Evolutionary conservation across 2,888 invertebrate genomes (phyloP), one percentile per base, ranked within the genome.

Genomic region (Drosophila anomelani): DNA sequence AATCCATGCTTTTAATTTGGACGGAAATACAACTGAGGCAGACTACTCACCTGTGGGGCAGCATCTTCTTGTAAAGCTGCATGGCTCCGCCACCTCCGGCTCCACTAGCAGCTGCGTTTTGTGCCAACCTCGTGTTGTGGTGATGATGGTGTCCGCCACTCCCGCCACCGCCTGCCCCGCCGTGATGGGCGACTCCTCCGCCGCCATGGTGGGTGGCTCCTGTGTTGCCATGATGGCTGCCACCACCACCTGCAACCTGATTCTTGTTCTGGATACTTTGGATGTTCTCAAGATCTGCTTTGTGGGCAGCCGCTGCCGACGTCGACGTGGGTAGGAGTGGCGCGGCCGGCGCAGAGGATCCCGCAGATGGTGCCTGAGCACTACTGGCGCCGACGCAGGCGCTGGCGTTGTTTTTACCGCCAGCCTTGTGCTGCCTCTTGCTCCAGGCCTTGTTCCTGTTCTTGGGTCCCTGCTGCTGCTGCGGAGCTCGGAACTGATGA

Each of bases 261-360:
- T 91, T 92, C 62, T 92, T 92, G 88, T 91, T 92, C 56, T 92
- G 92, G 4, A 91, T 78, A 76, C 92, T 92, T 77, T 92, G 92
- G 75, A 92, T 91, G 63, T 92, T 92, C 75, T 92, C 92, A 68
- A 92, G 82, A 81, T 92, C 92, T 13, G 92, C 92, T 68, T 92
- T 92, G 55, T 79, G 81, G 12, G 78, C 81, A 7, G 79, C 68
- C 7, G 76, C 76, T 8, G 55, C 62, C 56, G 76, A 9, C n/a
- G 59, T 9, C 47, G 76, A 9, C 5, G 59, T 9, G 57, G 73
- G 62, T 41, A 41, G 67, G 29, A 43, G 66, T 12, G 66, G 10
- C 12, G 44, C 29, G 38, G 13, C 44, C 6, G 54, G n/a, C 17
- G 32, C 75, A 46, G 58, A 34, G 26, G 54, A 39, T n/a, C 54